phyloP scores from a whole-genome alignment of 2,888 invertebrate species.

The Helicoverpa assulta region DNA sequence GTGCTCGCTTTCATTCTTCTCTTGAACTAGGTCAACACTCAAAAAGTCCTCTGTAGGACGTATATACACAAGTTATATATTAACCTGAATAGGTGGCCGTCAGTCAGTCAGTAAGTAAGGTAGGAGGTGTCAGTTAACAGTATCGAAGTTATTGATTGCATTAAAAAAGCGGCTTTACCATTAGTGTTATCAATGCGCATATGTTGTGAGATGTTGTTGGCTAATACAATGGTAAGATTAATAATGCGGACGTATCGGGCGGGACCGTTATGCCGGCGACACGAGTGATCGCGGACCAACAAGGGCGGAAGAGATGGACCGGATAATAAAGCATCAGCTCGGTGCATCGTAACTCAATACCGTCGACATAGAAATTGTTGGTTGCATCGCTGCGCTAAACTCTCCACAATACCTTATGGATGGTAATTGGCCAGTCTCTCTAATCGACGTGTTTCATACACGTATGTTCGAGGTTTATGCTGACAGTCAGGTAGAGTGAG shows the following conservation, averaged over 20 bases:
- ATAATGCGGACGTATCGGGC: constrained; percentile 84
- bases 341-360: constrained; percentile 86
- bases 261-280: constrained; percentile 84
- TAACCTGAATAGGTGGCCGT: constrained; percentile 48
- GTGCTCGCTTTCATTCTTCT: constrained; percentile 44
- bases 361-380: constrained; percentile 87
- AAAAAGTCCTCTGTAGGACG: constrained; percentile 14
- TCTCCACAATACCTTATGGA: constrained; percentile 76
- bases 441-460: constrained; percentile 79
- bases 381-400: constrained; percentile 78
- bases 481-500: constrained; percentile 63
- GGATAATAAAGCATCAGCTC: constrained; percentile 87
- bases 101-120: constrained; percentile 57
- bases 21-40: constrained; percentile 48
- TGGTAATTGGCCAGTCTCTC: constrained; percentile 80
- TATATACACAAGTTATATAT: constrained; percentile 1
- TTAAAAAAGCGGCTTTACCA: constrained; percentile 78
- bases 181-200: constrained; percentile 86
- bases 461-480: constrained; percentile 64
- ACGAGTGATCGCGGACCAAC: constrained; percentile 86
- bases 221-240: constrained; percentile 89
- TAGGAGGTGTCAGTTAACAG: constrained; percentile 80
- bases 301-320: constrained; percentile 89
- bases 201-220: constrained; percentile 83
- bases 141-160: constrained; percentile 85